Evolutionary conservation across 2,113 vertebrate species (phyloP), one percentile per base, ranked within the genome.

Genomic region (Oceanites oceanicus): DNA sequence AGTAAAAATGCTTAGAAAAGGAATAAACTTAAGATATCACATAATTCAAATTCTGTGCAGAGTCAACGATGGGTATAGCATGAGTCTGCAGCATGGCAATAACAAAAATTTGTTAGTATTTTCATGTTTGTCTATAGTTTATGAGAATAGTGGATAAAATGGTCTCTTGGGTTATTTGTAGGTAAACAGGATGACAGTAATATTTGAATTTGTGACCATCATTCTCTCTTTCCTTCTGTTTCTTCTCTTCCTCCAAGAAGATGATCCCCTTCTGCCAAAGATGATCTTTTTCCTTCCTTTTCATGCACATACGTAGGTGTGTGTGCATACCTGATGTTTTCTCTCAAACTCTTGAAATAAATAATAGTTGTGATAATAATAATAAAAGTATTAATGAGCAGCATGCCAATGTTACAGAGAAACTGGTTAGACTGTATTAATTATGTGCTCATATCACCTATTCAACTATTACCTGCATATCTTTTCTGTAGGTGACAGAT

Each of bases 401-500:
- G 2, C 27, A 88, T 92, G 45, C 26, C 14, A 58, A 0, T 40
- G 4, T 52, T 72, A 62, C 3, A 2, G 36, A 87, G 68, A 70
- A 86, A 67, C 22, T 63, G 30, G 4, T 66, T 89, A 36, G n/a
- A 59, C 13, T 58, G 10, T 85, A 7, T 65, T 78, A 44, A 73
- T 30, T 81, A 66, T 19, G 12, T 71, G 47, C 15, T 72, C 34
- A 7, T 40, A 42, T 56, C 45, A 68, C 29, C 32, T 83, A 4
- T 80, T 94, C 25, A 95, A 8, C 58, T 61, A 6, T 45, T 92
- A 63, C 36, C 14, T 74, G 44, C 86, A 3, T 84, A 1, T 97
- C 23, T 96, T 63, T 97, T 76, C 10, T 86, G 25, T 94, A 99
- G 99, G 99, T 99, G 79, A 99, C 99, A 42, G 99, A 99, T 97